These are phyloP conservation scores for Ruditapes philippinarum DNA, from an alignment of 1,140 invertebrate genomes.

Conservation along the genomic window DNA sequence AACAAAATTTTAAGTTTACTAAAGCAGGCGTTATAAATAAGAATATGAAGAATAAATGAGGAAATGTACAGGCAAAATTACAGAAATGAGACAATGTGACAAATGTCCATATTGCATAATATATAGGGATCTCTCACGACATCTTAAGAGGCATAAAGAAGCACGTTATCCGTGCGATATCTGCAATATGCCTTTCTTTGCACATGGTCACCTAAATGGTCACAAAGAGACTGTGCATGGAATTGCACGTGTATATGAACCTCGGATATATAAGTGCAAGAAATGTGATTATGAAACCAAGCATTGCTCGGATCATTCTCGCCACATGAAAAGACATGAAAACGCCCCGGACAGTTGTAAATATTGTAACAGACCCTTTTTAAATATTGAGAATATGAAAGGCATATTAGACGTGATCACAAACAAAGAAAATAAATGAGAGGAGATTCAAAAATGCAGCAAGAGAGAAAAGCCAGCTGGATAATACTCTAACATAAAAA, in stretches of 20 bases:
- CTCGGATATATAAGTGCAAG: background rate
- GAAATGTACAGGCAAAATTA: too few relatives aligned
- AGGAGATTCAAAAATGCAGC: too few relatives aligned
- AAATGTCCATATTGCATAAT: background rate
- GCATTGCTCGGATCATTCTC: background rate
- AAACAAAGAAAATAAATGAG: too few relatives aligned
- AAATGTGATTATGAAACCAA: background rate
- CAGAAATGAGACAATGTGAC: too few relatives aligned
- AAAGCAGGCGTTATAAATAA: too few relatives aligned
- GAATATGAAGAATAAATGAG: too few relatives aligned
- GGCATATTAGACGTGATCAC: background rate
- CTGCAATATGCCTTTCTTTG: slow-evolving; percentile 6
- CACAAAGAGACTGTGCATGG: background rate
- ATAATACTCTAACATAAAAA: too few relatives aligned
- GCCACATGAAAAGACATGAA: background rate
- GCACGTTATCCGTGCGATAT: background rate
- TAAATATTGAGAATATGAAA: background rate
- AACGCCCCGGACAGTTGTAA: background rate
- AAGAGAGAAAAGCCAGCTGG: too few relatives aligned
- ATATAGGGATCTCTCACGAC: background rate
- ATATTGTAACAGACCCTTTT: slow-evolving; percentile 1
- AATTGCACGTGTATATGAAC: background rate
- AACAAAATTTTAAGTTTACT: too few relatives aligned
- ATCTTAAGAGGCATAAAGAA: background rate
- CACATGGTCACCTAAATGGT: background rate